phyloP scores from a whole-genome alignment of 2,888 invertebrate genomes.

The Himalopsyche anomala region DNA sequence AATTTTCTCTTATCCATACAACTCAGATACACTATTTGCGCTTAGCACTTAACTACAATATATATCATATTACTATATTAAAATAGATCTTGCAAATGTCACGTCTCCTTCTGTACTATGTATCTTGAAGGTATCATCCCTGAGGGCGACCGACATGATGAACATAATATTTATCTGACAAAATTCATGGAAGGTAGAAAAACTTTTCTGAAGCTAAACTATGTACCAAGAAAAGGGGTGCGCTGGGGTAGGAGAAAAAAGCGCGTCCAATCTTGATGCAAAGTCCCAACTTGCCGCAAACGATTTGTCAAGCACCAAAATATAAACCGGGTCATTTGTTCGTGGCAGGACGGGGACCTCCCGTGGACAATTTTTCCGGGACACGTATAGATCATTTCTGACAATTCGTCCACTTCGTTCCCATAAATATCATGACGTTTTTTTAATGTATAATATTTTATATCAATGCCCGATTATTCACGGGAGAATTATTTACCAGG shows the following conservation, averaged over 20 bases:
- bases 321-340: constrained; percentile 66
- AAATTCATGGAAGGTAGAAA: constrained; percentile 48
- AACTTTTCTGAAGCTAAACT: constrained; percentile 38
- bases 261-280: constrained; percentile 64
- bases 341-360: constrained; percentile 50
- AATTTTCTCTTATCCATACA: too few relatives aligned
- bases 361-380: constrained; percentile 42
- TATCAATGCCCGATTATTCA: too few relatives aligned
- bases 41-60: too few relatives aligned
- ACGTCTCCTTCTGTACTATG: neutral
- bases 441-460: too few relatives aligned
- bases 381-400: neutral
- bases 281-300: constrained; percentile 65
- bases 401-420: neutral
- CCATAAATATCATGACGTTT: neutral
- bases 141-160: constrained; percentile 48
- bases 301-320: constrained; percentile 65
- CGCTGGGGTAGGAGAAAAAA: constrained; percentile 39
- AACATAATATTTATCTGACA: constrained; percentile 58
- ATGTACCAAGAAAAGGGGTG: constrained; percentile 47
- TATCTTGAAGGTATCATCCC: constrained; percentile 43
- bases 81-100: neutral
- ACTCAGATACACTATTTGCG: too few relatives aligned
- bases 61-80: too few relatives aligned
- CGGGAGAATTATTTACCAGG: too few relatives aligned